Base-by-base conservation (phyloP, 1,140 invertebrate genomes). In the Hypothenemus hampei region DNA sequence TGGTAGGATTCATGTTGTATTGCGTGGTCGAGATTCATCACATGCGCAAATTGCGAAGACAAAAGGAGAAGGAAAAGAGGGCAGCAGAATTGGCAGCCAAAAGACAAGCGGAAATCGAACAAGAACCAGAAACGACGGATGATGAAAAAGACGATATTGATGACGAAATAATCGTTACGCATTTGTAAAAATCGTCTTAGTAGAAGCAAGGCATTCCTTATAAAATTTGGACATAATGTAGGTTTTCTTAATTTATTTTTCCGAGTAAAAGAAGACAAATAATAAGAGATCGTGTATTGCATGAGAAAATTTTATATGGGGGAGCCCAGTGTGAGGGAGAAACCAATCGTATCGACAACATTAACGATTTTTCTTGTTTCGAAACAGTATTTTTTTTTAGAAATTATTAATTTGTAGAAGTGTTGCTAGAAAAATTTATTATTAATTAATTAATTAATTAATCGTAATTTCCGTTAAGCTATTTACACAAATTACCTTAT, bases 61-160 rank as follows among this genome's bases (percentile, higher is more conserved):
- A 85, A 55, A 87, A 82, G 65, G 83, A 82, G 26, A 83, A 87
- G 63, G 83, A 87, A 64, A 81, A 82, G 29, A 81, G 82, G 67
- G 80, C 78, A 7, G 81, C 77, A 0, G 78, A 78, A 49, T 76
- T 76, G 24, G 77, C 77, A 36, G 65, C 75, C 65, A 29, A 50
- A 4, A 52, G 41, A 29, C 48, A 57, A 21, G 49, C 48, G 64
- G 63, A 75, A 67, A 59, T 74, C 64, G 61, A 70, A 24, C 74
- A 67, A 57, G 60, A 73, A 63, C 72, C 72, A 36, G 86, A 87
- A 69, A 85, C 88, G 71, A 82, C 81, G 40, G 86, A 89, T 63
- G 87, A 89, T 67, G 86, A 89, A 68, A 83, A 86, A 64, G 87
- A 89, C 70, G 86, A 89, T 66, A 83, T 88, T 53, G 87, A 89